Base-by-base conservation (phyloP, 2,113 vertebrate species). In the Cercocebus atys region DNA sequence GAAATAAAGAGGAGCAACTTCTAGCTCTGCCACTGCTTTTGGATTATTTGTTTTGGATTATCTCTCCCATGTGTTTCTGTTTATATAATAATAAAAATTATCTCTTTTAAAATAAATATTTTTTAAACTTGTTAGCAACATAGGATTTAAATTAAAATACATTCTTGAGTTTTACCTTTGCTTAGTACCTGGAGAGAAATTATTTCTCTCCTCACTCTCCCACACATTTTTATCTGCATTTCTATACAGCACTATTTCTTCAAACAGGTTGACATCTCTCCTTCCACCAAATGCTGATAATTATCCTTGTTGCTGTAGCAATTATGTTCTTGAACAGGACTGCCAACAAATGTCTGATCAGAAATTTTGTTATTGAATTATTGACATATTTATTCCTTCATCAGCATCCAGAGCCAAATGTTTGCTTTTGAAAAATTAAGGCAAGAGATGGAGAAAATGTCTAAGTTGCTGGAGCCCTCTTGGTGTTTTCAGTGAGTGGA, bases 351-450 rank as follows among this genome's bases (percentile, higher is more conserved):
- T 23, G n/a, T 22, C 78, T 59, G 73, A 61, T 82, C 20, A 84
- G 55, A 76, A 90, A 78, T 59, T 95, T 90, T 95, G 59, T 73
- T 83, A 38, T 11, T 52, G 2, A 88, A 27, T n/a, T 85, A 22
- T 80, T 23, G 32, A 80, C 20, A n/a, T 52, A 55, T 16, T 82
- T 57, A 68, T 86, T 72, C n/a, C 61, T 95, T 92, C 66, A 73
- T 78, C 73, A 83, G n/a, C 38, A 89, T 59, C 30, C 17, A 59
- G 18, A 79, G 43, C 59, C 66, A 55, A 86, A 27, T n/a, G 10
- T 83, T 96, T 96, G 66, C 93, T 92, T 82, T 90, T 75, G 10
- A 86, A 96, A 95, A 79, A 82, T 17, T 40, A 88, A 72, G 30
- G 30, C 40, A 66, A 75, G 55, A 93, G 57, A 78, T 64, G 8